These are phyloP conservation scores for Chlamydotis undulata DNA, from an alignment of 2,113 vertebrate species.

Conservation along the genomic window DNA sequence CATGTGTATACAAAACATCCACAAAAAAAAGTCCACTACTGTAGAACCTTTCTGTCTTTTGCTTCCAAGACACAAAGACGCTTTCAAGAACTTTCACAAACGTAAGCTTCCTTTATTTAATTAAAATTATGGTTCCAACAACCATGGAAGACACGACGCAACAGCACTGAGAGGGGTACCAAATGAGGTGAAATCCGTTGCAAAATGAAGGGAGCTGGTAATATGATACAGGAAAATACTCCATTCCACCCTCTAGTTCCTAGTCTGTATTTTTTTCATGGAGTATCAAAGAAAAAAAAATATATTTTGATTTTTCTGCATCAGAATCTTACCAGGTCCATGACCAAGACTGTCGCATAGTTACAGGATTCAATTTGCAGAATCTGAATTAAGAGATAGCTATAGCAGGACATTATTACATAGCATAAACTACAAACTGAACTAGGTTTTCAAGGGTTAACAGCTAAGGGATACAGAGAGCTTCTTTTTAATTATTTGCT, in stretches of 20 bases:
- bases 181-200: background rate
- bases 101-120: background rate
- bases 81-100: background rate
- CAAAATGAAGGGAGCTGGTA: background rate
- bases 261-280: background rate
- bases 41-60: background rate
- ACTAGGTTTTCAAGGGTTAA: background rate
- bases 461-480: background rate
- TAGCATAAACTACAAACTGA: background rate
- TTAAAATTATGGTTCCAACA: background rate
- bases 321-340: background rate
- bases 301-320: background rate
- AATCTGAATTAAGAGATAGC: background rate
- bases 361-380: background rate
- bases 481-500: conserved; percentile 6
- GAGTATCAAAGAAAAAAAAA: background rate
- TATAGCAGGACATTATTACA: background rate
- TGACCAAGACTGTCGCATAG: background rate
- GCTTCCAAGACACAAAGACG: background rate
- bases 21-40: background rate
- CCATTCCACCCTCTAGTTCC: background rate
- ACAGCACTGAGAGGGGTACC: background rate
- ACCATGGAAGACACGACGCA: background rate
- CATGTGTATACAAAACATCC: background rate
- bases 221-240: background rate